A percentile compares a stretch with the other conserved stretches of the same genome.
Conservation (phyloP, 2,113 vertebrate species). For the Engystomops pustulosus region DNA sequence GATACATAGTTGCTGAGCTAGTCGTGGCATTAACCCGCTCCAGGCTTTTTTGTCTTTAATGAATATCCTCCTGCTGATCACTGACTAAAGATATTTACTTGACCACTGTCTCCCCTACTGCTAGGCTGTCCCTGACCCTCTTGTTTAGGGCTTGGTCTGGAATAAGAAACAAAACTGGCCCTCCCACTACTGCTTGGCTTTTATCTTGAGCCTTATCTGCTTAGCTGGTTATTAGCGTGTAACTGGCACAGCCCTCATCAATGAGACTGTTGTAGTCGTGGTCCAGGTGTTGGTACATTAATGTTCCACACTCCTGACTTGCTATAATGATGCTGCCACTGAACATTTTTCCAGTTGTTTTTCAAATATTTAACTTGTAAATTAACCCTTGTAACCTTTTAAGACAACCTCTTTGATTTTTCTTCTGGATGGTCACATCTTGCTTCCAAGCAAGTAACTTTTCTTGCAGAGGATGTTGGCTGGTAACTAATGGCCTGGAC, state of each 20-base stretch:
- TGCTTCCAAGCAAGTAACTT: slow-evolving; percentile 9
- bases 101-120: slow-evolving; percentile 28
- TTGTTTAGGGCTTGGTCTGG: slow-evolving; percentile 21
- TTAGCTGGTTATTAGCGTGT: slow-evolving; percentile 29
- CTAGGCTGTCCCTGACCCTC: neutral
- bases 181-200: slow-evolving; percentile 31
- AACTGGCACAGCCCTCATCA: neutral
- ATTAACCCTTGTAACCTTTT: neutral
- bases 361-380: neutral
- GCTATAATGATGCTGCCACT: neutral
- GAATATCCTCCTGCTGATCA: slow-evolving; percentile 27
- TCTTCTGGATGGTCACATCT: neutral
- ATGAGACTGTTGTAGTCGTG: neutral
- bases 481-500: slow-evolving; percentile 48
- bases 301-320: neutral
- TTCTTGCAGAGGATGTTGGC: slow-evolving; percentile 54
- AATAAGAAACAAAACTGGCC: neutral
- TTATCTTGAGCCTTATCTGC: slow-evolving; percentile 47
- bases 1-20: neutral
- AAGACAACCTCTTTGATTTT: neutral
- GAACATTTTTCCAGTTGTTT: no score
- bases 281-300: slow-evolving; percentile 20
- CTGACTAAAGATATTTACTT: slow-evolving; percentile 40
- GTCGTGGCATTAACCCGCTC: neutral
- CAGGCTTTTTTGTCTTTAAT: neutral